Evolutionary conservation across 37 sponge, comb jelly and placozoan species (phyloP).

Genomic region (Mnemiopsis leidyi): DNA sequence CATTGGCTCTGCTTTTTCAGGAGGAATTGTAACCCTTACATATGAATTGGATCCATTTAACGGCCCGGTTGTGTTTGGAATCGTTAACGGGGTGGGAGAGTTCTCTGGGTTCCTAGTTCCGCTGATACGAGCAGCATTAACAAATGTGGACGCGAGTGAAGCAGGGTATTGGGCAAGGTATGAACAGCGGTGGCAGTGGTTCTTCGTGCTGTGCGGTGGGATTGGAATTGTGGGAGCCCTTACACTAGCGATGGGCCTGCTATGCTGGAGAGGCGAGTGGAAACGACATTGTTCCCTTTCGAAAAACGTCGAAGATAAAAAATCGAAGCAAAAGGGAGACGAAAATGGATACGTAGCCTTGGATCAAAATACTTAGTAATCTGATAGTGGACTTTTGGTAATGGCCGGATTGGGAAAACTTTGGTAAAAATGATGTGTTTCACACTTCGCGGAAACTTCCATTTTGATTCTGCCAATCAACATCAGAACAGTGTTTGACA

Average conservation of each 20-base stretch:
- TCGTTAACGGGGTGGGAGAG: background rate
- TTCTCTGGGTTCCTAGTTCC: background rate
- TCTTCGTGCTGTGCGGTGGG: background rate
- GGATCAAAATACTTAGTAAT: background rate
- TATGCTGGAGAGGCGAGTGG: background rate
- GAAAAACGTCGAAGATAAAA: background rate
- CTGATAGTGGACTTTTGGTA: too few species aligned
- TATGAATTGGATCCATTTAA: constrained; percentile 34
- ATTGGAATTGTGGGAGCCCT: background rate
- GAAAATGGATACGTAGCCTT: background rate
- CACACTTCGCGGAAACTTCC: too few species aligned
- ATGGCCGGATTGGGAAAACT: too few species aligned
- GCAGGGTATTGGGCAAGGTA: background rate
- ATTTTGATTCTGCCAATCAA: too few species aligned
- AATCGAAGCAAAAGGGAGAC: background rate
- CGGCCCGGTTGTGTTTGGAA: background rate
- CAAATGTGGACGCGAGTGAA: background rate
- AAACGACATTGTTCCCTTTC: background rate
- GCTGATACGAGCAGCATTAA: background rate
- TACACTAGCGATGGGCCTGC: background rate
- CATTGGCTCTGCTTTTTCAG: background rate
- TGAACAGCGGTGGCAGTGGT: background rate
- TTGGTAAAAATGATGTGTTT: too few species aligned
- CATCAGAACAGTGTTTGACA: too few species aligned
- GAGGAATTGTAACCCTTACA: background rate